These are phyloP conservation scores for Eriosoma lanigerum DNA, from an alignment of 1,140 invertebrate genomes.

Conservation along the genomic window DNA sequence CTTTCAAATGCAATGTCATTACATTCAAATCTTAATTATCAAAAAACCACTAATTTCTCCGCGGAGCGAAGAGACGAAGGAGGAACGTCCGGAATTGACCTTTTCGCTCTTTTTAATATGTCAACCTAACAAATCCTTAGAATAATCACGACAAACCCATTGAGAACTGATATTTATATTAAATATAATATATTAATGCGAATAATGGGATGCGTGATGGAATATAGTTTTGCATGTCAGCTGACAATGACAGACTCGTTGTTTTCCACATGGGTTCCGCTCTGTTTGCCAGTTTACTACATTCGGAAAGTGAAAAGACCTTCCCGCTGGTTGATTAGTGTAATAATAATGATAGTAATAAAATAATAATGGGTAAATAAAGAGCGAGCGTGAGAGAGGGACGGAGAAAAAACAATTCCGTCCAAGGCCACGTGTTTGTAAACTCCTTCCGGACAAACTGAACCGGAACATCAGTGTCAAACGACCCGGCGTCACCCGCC, in stretches of 20 bases:
- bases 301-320: slow-evolving; percentile 50
- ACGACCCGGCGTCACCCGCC: slow-evolving; percentile 28
- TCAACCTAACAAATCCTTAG: no score
- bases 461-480: slow-evolving; percentile 52
- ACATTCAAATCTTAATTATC: no score
- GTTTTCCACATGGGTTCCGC: slow-evolving; percentile 45
- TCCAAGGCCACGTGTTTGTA: slow-evolving; percentile 43
- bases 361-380: neutral
- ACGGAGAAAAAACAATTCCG: slow-evolving; percentile 19
- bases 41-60: no score
- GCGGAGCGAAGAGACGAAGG: no score
- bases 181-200: no score
- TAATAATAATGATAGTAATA: slow-evolving; percentile 42
- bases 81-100: no score
- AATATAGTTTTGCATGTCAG: slow-evolving; percentile 17
- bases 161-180: no score
- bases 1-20: no score
- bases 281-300: slow-evolving; percentile 48
- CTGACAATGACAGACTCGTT: slow-evolving; percentile 12
- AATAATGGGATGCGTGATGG: neutral
- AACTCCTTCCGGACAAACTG: slow-evolving; percentile 52
- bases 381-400: neutral
- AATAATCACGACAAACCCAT: no score
- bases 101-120: no score
- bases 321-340: slow-evolving; percentile 48